Evolutionary conservation across 1,140 invertebrate genomes (phyloP), one percentile per base, ranked within the genome.

Genomic region (Polypedilum pembai): DNA sequence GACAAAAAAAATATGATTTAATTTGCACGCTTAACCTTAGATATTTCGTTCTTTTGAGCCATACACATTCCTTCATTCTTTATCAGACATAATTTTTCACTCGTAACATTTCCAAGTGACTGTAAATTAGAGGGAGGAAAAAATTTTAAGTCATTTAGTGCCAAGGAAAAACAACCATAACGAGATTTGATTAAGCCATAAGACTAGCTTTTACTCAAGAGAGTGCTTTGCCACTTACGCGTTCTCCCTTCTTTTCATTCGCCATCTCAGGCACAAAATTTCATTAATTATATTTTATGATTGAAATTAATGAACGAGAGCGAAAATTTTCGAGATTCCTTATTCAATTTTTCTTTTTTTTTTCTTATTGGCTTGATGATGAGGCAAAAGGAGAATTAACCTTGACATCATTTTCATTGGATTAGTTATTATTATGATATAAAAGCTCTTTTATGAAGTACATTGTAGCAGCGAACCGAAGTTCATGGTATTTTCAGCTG

Each of bases 41-140:
- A 33, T 5, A 33, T 33, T 33, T 33, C 24, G 2, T 33, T 3
- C 24, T 1, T 3, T 33, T 33, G 24, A 33, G 24, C 24, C 5
- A 33, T 33, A 33, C 24, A 33, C 24, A 33, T 33, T 33, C 24
- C 5, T 33, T 45, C 41, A 45, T 45, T 45, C 24, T 45, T 45
- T 45, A 45, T 56, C 45, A 56, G 45, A 56, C 45, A 56, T 56
- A 56, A 56, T 56, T 56, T 56, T 56, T 56, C 45, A 56, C n/a
- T 56, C 12, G 45, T 15, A 56, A n/a, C 3, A 56, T n/a, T 45
- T 56, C 45, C 45, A 56, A 8, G 45, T 56, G 45, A 56, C 45
- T 56, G 10, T 12, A 4, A 56, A 12, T n/a, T n/a, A 45, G 7
- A 10, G 7, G 8, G 41, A 56, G 45, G 45, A 56, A 45, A 56